Base-by-base conservation (phyloP, 2,888 invertebrate genomes). In the Magallana nippona region DNA sequence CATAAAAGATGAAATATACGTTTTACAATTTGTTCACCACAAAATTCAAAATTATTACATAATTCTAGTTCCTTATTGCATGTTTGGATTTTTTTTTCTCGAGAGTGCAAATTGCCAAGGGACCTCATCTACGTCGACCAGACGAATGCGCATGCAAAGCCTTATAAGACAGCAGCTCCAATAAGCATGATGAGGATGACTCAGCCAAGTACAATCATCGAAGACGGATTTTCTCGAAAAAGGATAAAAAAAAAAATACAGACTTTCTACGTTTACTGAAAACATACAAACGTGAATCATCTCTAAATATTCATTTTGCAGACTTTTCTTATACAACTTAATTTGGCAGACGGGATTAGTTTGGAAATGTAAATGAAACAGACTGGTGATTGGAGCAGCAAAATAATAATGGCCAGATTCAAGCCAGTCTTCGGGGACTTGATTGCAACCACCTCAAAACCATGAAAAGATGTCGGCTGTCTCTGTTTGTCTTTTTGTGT, bases 281-380 rank as follows among this genome's bases (percentile, higher is more conserved):
- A 71, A 71, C 27, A 71, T 13, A 71, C 71, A 71, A 32, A 71
- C 27, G 71, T 71, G 71, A 71, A 27, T 71, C 71, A 71, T 71
- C 71, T 22, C 32, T 60, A 60, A 60, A 60, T 60, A 60, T 60
- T 60, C 60, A 60, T 63, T 71, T 27, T 15, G 10, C 27, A 71
- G 71, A 71, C 71, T 71, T 22, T 27, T 71, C 22, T 22, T 22
- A 71, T 27, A 71, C 15, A 27, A 15, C 71, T 71, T 71, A 71
- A 71, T 71, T 71, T 71, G 71, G 71, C 71, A 71, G 71, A 71
- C 71, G 13, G 15, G 27, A 71, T 71, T 22, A 71, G 22, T 71
- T 71, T 27, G 71, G 22, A 27, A 27, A 60, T 60, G 17, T n/a
- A 17, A 60, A 60, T 60, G n/a, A 60, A 60, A n/a, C 1, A 13